Evolutionary conservation across 2,888 invertebrate species (phyloP).

Genomic region (Orthonevra nobilis): DNA sequence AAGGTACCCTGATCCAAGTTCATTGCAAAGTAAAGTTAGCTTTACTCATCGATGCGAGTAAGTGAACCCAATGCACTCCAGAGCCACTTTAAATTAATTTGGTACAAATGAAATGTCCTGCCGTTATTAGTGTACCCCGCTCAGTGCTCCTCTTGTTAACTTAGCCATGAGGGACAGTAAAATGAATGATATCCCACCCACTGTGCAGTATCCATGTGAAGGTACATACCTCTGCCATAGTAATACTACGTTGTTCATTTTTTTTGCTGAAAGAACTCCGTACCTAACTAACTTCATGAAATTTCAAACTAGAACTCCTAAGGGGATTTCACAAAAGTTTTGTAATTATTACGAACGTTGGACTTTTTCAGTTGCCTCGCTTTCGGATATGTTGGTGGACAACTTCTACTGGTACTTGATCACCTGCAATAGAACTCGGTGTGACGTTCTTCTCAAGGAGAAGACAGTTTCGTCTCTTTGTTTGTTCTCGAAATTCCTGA

Average conservation of each 20-base stretch:
- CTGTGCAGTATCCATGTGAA: not conserved
- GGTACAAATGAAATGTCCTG: constrained; percentile 42
- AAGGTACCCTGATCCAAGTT: too few relatives aligned
- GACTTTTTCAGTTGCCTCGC: constrained; percentile 57
- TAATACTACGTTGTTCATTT: constrained; percentile 26
- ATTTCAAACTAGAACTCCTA: constrained; percentile 64
- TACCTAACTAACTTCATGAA: constrained; percentile 67
- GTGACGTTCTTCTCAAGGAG: constrained; percentile 23
- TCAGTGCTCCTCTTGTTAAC: constrained; percentile 34
- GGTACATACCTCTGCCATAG: constrained; percentile 6
- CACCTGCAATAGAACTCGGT: constrained; percentile 44
- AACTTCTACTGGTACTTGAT: constrained; percentile 57
- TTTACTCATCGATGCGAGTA: too few relatives aligned
- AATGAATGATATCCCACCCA: constrained; percentile 42
- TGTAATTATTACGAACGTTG: constrained; percentile 67
- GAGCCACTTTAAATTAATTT: constrained; percentile 54
- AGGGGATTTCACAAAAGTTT: constrained; percentile 60
- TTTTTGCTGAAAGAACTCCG: constrained; percentile 18
- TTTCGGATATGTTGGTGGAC: constrained; percentile 58
- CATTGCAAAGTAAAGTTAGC: too few relatives aligned
- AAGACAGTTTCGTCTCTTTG: constrained; percentile 20
- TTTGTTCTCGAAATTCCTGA: constrained; percentile 32
- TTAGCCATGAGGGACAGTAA: constrained; percentile 40
- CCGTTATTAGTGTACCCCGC: constrained; percentile 41
- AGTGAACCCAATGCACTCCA: constrained; percentile 45